Conservation (phyloP, 2,888 invertebrate genomes). For the Biston stratarius region DNA sequence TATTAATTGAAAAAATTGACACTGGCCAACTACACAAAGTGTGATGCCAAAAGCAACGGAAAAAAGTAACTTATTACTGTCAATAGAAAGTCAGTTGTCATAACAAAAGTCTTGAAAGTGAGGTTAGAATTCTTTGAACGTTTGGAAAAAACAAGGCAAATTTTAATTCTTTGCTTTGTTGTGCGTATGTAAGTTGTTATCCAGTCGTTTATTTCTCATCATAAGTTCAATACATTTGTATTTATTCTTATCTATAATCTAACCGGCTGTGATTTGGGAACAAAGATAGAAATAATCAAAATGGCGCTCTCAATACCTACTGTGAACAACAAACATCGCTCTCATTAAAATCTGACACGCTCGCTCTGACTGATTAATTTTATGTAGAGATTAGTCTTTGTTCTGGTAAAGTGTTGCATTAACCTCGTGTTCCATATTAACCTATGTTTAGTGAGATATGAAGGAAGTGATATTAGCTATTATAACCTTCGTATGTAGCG, state of each 20-base stretch:
- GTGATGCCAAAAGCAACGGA: too few relatives aligned
- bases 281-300: conserved; percentile 49
- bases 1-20: too few relatives aligned
- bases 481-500: conserved; percentile 81
- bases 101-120: not conserved
- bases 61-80: too few relatives aligned
- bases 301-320: conserved; percentile 56
- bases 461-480: conserved; percentile 84
- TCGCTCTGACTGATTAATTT: conserved; percentile 55
- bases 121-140: not conserved
- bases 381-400: conserved; percentile 56
- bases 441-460: conserved; percentile 74
- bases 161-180: not conserved
- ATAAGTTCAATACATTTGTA: not conserved
- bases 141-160: not conserved
- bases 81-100: not conserved
- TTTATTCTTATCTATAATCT: not conserved
- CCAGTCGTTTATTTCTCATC: not conserved
- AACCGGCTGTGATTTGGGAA: conserved; percentile 26
- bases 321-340: conserved; percentile 50
- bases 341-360: conserved; percentile 51
- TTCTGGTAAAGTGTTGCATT: conserved; percentile 74
- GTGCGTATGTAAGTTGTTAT: not conserved
- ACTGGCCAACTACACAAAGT: too few relatives aligned
- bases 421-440: conserved; percentile 69